phyloP scores from a whole-genome alignment of 2,888 invertebrate genomes.

The Mayetiola destructor region DNA sequence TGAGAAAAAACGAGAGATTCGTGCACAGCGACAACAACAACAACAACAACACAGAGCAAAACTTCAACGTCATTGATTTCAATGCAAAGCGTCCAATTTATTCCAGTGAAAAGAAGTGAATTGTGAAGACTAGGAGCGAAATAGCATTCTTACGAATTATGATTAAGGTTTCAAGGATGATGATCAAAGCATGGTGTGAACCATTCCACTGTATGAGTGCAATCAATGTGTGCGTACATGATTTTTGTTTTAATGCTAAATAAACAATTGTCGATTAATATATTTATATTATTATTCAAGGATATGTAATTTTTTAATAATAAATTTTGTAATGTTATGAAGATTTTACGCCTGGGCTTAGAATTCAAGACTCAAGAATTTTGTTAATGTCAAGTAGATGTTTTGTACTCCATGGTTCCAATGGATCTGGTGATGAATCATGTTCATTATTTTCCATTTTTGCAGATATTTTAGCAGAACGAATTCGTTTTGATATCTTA shows the following conservation, averaged over 20 bases:
- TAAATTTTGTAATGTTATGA: no score
- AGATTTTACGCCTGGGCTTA: neutral
- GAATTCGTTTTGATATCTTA: conserved; percentile 6
- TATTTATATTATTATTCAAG: no score
- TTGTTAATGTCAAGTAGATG: conserved; percentile 55
- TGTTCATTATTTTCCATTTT: conserved; percentile 17
- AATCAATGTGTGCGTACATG: no score
- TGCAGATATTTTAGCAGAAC: conserved; percentile 15
- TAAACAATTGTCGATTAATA: no score
- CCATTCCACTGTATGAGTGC: no score
- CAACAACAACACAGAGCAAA: conserved; percentile 12
- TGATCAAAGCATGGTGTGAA: no score
- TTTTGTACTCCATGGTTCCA: conserved; percentile 60
- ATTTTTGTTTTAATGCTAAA: no score
- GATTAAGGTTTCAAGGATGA: no score
- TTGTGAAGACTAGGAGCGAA: no score
- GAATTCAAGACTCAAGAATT: conserved; percentile 38
- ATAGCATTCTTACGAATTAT: no score
- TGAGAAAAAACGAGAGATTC: conserved; percentile 32
- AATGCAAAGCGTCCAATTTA: neutral
- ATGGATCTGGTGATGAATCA: conserved; percentile 45
- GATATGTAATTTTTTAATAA: no score
- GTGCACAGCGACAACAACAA: conserved; percentile 27
- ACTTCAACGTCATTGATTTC: neutral
- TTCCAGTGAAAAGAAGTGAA: neutral